Evolutionary conservation across 1,140 invertebrate genomes (phyloP), one percentile per base, ranked within the genome.

Genomic region (Aporrectodea caliginosa): DNA sequence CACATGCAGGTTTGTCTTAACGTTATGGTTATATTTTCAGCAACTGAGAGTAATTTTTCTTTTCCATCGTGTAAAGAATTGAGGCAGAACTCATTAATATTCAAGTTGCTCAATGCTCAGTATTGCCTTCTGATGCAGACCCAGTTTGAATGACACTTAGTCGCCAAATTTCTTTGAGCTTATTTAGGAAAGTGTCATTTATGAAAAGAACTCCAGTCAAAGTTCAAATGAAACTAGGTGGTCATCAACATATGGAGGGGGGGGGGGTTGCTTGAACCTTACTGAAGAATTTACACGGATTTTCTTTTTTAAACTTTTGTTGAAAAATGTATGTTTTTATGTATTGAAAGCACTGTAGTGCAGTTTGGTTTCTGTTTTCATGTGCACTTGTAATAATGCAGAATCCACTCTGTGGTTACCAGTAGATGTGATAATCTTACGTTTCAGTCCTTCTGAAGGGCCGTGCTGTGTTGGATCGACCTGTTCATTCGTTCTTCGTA

Each of bases 371-470:
- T 58, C 43, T 58, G 43, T 12, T 22, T 12, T 58, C 43, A 58
- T 12, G 43, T 58, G 22, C 6, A 58, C 22, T 22, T 58, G 43
- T 58, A 6, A 58, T 58, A 6, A 58, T 58, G 6, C 6, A 12
- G 22, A 58, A 58, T 58, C 43, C 6, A 12, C 43, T 58, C 32
- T 78, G 22, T 58, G 12, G 35, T 34, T 72, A 43, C 33, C 22
- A 35, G 74, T 43, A 16, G 14, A 80, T 69, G 81, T 22, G 80
- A 79, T 72, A 82, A 30, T 80, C 58, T 70, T 72, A 75, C 58
- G 82, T 84, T 90, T 69, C 89, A 97, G 95, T 88, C 97, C 97
- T 0, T 97, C 95, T 79, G 94, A 98, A 91, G 97, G 97, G 29
- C 96, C 96, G 34, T 99, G 98, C 87, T 99, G 98, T 85, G 91